Conservation (phyloP, 2,888 invertebrate genomes). For the Trachelus tabidus region DNA sequence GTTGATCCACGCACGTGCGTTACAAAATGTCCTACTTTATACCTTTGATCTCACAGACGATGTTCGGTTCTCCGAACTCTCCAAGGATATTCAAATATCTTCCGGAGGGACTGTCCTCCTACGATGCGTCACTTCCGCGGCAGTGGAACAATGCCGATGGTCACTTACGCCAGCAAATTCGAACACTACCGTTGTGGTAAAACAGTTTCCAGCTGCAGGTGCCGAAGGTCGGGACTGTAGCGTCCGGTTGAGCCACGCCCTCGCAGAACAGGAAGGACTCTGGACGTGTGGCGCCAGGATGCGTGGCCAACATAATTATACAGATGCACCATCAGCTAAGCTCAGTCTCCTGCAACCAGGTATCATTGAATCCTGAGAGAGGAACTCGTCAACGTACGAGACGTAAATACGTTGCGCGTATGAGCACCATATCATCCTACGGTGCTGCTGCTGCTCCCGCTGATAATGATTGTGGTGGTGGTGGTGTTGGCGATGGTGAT, state of each 20-base stretch:
- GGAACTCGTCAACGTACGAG: constrained; percentile 12
- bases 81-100: constrained; percentile 61
- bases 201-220: constrained; percentile 58
- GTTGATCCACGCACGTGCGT: not conserved
- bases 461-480: constrained; percentile 9
- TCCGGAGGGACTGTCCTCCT: constrained; percentile 56
- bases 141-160: constrained; percentile 63
- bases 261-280: constrained; percentile 60
- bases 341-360: constrained; percentile 63
- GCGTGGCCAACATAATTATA: constrained; percentile 54
- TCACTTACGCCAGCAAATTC: constrained; percentile 58
- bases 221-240: constrained; percentile 61
- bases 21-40: not conserved
- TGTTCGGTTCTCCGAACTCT: constrained; percentile 60
- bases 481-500: not conserved
- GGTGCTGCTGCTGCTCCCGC: not conserved
- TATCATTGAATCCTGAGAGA: constrained; percentile 55
- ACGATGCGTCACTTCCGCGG: constrained; percentile 57
- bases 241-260: constrained; percentile 56
- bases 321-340: constrained; percentile 60
- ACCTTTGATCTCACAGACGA: constrained; percentile 44
- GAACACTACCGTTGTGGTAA: constrained; percentile 59
- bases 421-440: not conserved
- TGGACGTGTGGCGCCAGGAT: constrained; percentile 63
- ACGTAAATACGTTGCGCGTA: constrained; percentile 2